Conservation (phyloP, 2,113 vertebrate genomes). For the Rousettus leschenaultii region DNA sequence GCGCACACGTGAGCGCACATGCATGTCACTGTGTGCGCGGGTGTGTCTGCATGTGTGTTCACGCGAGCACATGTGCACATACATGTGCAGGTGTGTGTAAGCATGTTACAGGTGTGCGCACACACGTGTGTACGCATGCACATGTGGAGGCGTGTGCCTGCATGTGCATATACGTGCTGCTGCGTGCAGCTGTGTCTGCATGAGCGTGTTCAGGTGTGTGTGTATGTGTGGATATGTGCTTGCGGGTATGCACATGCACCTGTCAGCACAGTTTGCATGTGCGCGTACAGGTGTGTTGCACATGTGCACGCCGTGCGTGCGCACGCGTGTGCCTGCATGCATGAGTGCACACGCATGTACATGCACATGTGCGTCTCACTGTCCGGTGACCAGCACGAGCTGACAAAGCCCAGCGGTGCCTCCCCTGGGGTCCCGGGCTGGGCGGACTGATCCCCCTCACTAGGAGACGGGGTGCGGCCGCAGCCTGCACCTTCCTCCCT, state of each 20-base stretch:
- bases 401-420: fast-evolving
- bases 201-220: no score
- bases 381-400: fast-evolving
- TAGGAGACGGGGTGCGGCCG: fast-evolving
- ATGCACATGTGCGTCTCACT: fast-evolving
- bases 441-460: fast-evolving
- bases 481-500: fast-evolving
- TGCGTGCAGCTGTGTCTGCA: no score
- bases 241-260: fast-evolving
- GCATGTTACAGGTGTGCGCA: fast-evolving
- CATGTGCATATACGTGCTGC: no score
- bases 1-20: fast-evolving
- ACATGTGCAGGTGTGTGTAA: no score
- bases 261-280: fast-evolving
- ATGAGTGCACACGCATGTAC: fast-evolving
- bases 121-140: fast-evolving
- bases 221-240: fast-evolving
- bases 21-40: fast-evolving
- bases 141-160: fast-evolving
- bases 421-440: fast-evolving
- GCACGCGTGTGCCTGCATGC: fast-evolving
- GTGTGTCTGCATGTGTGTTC: no score
- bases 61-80: no score
- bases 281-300: background rate
- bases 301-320: background rate